Evolutionary conservation across 1,140 invertebrate genomes (phyloP).

Genomic region (Leguminivora glycinivorella): DNA sequence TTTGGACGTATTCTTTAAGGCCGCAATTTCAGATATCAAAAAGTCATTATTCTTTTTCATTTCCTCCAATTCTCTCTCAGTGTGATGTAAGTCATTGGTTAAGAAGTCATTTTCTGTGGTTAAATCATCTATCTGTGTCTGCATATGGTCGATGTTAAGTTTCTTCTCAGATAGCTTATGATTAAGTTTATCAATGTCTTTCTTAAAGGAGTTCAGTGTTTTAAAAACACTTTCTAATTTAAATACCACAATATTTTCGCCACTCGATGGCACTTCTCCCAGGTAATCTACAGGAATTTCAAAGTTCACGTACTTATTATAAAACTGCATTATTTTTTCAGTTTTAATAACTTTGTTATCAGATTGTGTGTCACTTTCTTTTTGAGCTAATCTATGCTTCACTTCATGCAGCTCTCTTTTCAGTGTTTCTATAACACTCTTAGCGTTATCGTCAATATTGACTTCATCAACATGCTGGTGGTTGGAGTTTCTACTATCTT

Average conservation of each 20-base stretch:
- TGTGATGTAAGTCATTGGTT: conserved; percentile 80
- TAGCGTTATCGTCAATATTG: conserved; percentile 79
- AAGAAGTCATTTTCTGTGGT: conserved; percentile 80
- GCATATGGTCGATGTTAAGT: conserved; percentile 59
- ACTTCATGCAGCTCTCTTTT: conserved; percentile 76
- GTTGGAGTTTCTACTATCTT: conserved; percentile 59
- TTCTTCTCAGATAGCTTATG: conserved; percentile 69
- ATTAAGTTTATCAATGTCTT: conserved; percentile 64
- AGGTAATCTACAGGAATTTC: conserved; percentile 71
- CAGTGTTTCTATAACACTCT: conserved; percentile 75
- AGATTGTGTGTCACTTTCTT: conserved; percentile 50
- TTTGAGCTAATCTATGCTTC: conserved; percentile 67
- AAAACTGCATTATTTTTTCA: conserved; percentile 73
- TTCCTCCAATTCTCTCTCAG: conserved; percentile 82
- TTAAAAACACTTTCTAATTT: conserved; percentile 70
- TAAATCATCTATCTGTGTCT: conserved; percentile 72
- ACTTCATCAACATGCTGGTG: conserved; percentile 66
- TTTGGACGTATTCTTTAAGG: conserved; percentile 80
- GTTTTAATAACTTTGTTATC: conserved; percentile 62
- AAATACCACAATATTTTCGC: conserved; percentile 61
- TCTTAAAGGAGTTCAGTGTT: conserved; percentile 66
- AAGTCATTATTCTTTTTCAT: conserved; percentile 84
- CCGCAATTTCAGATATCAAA: conserved; percentile 81
- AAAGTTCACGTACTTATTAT: conserved; percentile 76
- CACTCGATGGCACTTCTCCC: conserved; percentile 61